phyloP scores from a whole-genome alignment of 2,797 vertebrate species.

The Nannoperca australis region DNA sequence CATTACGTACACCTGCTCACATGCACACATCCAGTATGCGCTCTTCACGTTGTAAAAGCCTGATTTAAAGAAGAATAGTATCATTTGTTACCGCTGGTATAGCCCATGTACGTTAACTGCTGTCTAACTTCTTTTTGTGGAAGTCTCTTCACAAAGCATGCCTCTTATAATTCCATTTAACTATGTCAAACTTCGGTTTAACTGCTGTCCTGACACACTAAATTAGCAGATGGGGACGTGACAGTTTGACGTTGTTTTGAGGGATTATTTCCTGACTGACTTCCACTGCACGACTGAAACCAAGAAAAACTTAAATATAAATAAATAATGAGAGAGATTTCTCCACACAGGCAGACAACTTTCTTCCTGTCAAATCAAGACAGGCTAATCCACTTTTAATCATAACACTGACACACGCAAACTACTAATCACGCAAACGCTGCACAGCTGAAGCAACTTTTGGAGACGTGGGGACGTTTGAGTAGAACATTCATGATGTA shows the following conservation, averaged over 20 bases:
- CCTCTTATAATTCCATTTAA: conserved; percentile 23
- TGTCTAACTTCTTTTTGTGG: background rate
- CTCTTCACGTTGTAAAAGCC: background rate
- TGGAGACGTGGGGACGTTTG: background rate
- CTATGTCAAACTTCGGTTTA: background rate
- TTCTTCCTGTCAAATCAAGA: conserved; percentile 25
- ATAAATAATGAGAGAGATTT: conserved; percentile 7
- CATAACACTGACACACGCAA: background rate
- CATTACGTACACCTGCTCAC: background rate
- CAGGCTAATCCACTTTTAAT: conserved; percentile 25
- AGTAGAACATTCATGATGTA: background rate
- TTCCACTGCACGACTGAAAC: background rate
- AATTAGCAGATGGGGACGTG: background rate
- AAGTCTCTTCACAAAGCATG: background rate
- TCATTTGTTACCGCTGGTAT: background rate
- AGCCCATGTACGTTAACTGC: background rate
- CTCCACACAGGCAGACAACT: background rate
- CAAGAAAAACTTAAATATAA: background rate
- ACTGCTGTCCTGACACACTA: background rate
- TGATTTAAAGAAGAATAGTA: background rate
- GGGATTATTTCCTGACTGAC: conserved; percentile 2
- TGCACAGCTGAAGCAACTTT: background rate
- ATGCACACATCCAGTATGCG: background rate
- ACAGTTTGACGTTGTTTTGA: background rate
- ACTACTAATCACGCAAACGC: background rate